A percentile compares a stretch with the other conserved stretches of the same genome.
Evolutionary conservation across 2,113 vertebrate genomes (phyloP).

Genomic region (Progne subis): DNA sequence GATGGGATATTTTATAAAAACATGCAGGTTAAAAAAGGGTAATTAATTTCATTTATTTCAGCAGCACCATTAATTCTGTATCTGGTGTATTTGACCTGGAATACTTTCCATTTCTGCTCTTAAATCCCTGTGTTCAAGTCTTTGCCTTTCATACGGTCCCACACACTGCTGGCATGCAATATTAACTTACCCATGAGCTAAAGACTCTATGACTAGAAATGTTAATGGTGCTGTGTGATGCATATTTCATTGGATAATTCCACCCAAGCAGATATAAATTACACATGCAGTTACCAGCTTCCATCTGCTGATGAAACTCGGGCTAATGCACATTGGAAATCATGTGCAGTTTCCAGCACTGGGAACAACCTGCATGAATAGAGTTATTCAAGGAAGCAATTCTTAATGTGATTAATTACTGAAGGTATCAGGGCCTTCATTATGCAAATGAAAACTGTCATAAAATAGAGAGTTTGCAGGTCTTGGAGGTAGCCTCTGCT

Average conservation of each 20-base stretch:
- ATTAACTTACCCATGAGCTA: slow-evolving; percentile 26
- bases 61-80: slow-evolving; percentile 20
- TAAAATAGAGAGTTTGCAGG: slow-evolving; percentile 38
- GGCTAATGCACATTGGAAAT: slow-evolving; percentile 52
- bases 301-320: slow-evolving; percentile 66
- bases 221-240: slow-evolving; percentile 13
- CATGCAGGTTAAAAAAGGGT: background rate
- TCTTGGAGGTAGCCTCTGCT: slow-evolving; percentile 1
- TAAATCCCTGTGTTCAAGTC: background rate
- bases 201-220: slow-evolving; percentile 40
- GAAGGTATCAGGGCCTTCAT: slow-evolving; percentile 54
- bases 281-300: slow-evolving; percentile 61
- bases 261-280: slow-evolving; percentile 67
- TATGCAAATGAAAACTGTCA: slow-evolving; percentile 64
- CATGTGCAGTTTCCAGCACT: slow-evolving; percentile 32
- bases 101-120: slow-evolving; percentile 16
- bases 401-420: slow-evolving; percentile 68
- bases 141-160: background rate
- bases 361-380: slow-evolving; percentile 46
- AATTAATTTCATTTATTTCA: slow-evolving; percentile 4
- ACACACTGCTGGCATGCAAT: background rate
- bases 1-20: background rate
- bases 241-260: slow-evolving; percentile 66
- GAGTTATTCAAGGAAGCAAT: slow-evolving; percentile 52
- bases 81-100: slow-evolving; percentile 38